These are phyloP conservation scores for Dolichopus griseipennis DNA, from an alignment of 2,888 invertebrate species.

Conservation along the genomic window DNA sequence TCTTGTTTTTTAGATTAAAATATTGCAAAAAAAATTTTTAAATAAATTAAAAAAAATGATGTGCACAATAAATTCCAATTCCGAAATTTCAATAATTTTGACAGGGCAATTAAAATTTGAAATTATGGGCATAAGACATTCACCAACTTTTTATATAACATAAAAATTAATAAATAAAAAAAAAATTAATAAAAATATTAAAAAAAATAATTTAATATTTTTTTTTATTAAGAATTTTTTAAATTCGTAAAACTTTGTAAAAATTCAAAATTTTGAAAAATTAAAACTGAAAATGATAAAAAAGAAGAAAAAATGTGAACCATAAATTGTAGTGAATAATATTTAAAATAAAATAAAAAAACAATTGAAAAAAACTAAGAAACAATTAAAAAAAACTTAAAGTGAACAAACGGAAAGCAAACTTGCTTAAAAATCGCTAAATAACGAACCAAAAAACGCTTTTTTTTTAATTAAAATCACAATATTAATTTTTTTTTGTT, in stretches of 20 bases:
- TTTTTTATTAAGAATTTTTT: background rate
- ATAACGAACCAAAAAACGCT: too few relatives aligned
- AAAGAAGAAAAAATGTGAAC: background rate
- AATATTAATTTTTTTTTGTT: too few relatives aligned
- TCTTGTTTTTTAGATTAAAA: background rate
- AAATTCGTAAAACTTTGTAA: background rate
- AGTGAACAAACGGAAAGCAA: too few relatives aligned
- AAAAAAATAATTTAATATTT: background rate
- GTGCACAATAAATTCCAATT: background rate
- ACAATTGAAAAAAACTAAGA: too few relatives aligned
- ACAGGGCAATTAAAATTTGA: conserved; percentile 6
- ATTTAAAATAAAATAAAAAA: too few relatives aligned
- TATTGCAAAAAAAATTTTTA: too few relatives aligned
- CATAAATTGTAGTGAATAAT: too few relatives aligned
- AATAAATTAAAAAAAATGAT: background rate
- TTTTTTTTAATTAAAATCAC: too few relatives aligned
- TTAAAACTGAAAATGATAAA: background rate
- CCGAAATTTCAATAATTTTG: background rate
- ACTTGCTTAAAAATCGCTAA: too few relatives aligned
- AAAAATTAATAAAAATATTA: background rate
- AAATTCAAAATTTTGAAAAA: background rate
- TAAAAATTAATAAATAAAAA: conserved; percentile 13
- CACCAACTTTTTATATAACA: conserved; percentile 37
- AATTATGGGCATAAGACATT: conserved; percentile 41
- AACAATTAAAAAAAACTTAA: too few relatives aligned